phyloP scores from a whole-genome alignment of 2,888 invertebrate genomes.

The Caenorhabditis macrosperma region DNA sequence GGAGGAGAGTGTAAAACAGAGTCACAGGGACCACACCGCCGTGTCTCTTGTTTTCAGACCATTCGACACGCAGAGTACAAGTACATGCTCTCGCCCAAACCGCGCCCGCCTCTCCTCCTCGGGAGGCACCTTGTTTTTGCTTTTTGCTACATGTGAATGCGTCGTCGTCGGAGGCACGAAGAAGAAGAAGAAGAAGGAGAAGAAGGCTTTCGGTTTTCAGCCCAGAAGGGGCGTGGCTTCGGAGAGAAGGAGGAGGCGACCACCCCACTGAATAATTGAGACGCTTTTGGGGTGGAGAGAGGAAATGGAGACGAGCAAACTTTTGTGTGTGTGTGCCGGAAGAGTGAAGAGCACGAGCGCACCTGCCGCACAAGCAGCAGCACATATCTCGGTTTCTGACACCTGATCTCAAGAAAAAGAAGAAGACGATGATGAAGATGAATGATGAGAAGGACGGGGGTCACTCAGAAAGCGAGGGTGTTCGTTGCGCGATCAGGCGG shows the following conservation, averaged over 20 bases:
- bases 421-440: slow-evolving; percentile 12
- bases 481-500: slow-evolving; percentile 55
- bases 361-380: slow-evolving; percentile 12
- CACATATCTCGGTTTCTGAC: slow-evolving; percentile 28
- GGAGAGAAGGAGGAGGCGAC: slow-evolving; percentile 13
- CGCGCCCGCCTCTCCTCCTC: not conserved
- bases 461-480: slow-evolving; percentile 29
- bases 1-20: slow-evolving; percentile 24
- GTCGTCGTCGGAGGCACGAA: not conserved
- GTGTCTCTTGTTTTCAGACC: not conserved
- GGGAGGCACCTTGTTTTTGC: slow-evolving; percentile 23
- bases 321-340: too few species aligned
- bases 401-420: slow-evolving; percentile 19
- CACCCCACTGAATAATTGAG: slow-evolving; percentile 50
- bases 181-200: slow-evolving; percentile 1
- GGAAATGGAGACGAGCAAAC: slow-evolving; percentile 15
- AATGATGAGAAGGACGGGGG: slow-evolving; percentile 28
- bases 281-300: slow-evolving; percentile 28
- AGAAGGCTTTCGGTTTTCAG: slow-evolving; percentile 17
- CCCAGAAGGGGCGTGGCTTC: slow-evolving; percentile 5
- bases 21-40: slow-evolving; percentile 26
- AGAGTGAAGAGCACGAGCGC: not conserved
- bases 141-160: slow-evolving; percentile 13
- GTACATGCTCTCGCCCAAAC: not conserved
- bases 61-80: slow-evolving; percentile 5